phyloP scores from a whole-genome alignment of 2,113 vertebrate genomes.

The Crotophaga sulcirostris region DNA sequence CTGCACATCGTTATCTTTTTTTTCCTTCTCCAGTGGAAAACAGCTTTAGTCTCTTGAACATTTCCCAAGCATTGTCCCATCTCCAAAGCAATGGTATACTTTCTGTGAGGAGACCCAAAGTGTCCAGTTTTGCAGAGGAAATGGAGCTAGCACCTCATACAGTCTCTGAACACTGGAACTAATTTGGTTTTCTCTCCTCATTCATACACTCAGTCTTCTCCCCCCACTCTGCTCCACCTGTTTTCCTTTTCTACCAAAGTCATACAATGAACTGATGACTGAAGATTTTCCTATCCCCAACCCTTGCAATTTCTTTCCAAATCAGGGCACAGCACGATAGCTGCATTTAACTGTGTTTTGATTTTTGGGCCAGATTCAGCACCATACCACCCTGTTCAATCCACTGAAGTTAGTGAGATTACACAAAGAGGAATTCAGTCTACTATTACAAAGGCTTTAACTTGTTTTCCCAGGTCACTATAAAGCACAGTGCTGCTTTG shows the following conservation, averaged over 20 bases:
- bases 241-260: conserved; percentile 67
- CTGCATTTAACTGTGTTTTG: neutral
- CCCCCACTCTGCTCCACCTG: conserved; percentile 61
- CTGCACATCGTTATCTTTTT: neutral
- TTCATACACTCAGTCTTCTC: conserved; percentile 63
- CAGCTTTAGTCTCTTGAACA: neutral
- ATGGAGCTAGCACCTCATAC: conserved; percentile 66
- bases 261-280: conserved; percentile 63
- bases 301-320: conserved; percentile 31
- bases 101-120: conserved; percentile 37
- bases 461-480: neutral
- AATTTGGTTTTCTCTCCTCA: conserved; percentile 71
- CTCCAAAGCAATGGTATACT: conserved; percentile 20
- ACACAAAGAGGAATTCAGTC: neutral
- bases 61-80: neutral
- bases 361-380: neutral
- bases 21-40: neutral
- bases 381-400: neutral
- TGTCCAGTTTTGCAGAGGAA: conserved; percentile 29
- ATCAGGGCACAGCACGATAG: neutral
- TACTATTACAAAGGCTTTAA: neutral
- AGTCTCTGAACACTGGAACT: conserved; percentile 60
- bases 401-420: neutral
- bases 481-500: neutral
- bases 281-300: conserved; percentile 57